Evolutionary conservation across 2,797 vertebrate species (phyloP).

Genomic region (Hylomyscus alleni): DNA sequence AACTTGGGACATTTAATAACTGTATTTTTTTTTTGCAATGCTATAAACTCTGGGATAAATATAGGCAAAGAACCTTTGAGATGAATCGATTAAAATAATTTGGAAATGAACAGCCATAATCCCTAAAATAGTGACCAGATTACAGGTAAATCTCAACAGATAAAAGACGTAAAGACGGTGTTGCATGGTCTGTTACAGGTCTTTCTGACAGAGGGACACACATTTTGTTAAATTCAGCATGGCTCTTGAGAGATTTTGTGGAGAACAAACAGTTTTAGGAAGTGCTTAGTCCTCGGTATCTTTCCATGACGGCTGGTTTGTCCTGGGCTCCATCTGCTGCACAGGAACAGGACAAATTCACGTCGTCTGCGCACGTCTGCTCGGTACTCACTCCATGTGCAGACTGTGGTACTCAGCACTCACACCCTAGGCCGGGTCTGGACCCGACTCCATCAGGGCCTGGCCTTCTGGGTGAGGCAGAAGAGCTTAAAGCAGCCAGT

Average conservation of each 20-base stretch:
- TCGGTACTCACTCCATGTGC: fast-evolving
- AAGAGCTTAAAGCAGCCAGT: not conserved
- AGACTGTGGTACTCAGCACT: fast-evolving
- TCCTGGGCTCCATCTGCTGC: not conserved
- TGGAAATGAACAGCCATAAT: constrained; percentile 31
- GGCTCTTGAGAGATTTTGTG: not conserved
- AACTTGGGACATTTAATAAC: not conserved
- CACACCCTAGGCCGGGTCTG: not conserved
- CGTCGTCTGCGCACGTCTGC: no score
- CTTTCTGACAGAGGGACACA: not conserved
- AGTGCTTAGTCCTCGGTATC: not conserved
- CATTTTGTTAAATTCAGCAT: not conserved
- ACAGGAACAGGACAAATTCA: fast-evolving
- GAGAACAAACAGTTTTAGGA: not conserved
- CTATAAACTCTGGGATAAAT: constrained; percentile 5
- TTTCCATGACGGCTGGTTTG: not conserved
- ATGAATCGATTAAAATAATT: not conserved
- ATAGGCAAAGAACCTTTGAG: not conserved
- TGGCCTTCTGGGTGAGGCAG: not conserved
- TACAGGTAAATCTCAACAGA: not conserved
- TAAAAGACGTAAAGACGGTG: not conserved
- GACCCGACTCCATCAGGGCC: not conserved
- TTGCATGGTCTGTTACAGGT: not conserved
- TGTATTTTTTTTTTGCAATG: not conserved
- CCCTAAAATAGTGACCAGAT: not conserved